Base-by-base conservation (phyloP, 1,140 invertebrate species). In the Anastrepha ludens region DNA sequence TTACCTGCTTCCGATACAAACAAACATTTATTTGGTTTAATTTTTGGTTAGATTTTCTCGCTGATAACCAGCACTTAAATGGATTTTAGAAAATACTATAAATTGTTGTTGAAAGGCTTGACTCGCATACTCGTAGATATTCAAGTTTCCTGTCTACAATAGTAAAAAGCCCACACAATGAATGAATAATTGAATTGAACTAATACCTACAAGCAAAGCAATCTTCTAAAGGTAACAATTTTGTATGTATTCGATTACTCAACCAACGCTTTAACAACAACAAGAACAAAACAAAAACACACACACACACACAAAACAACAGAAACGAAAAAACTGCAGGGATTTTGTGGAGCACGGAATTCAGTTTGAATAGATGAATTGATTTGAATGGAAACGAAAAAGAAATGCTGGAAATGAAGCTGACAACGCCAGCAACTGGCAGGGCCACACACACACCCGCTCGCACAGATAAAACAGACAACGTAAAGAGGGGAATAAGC, bases 131-230 rank as follows among this genome's bases (percentile, higher is more conserved):
- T 8, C 47, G 41, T 29, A 41, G 15, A 13, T 81, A 39, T 39
- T 39, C 13, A 62, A 62, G 60, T n/a, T 67, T 41, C n/a, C 74
- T 81, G 74, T 81, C 74, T 29, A 55, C 44, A 74, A 74, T 1
- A 81, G 8, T 9, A 74, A 81, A 81, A 81, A 81, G 17, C 74
- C 44, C 47, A 81, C 74, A 81, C 47, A 81, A 55, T 81, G 20
- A 81, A 78, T 78, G 17, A 50, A 81, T 81, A 81, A 81, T 81
- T 81, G 47, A 81, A 81, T 81, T 29, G 74, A 81, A 55, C 47
- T 62, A 62, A 62, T 62, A 13, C 60, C n/a, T n/a, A 81, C 44
- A 81, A 81, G 15, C 29, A 81, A 81, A 50, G 55, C 44, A 81
- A 81, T 47, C 41, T 9, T 81, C 15, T 17, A 81, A 81, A 81